Evolutionary conservation across 2,113 vertebrate species (phyloP).

Genomic region (Panthera leo): DNA sequence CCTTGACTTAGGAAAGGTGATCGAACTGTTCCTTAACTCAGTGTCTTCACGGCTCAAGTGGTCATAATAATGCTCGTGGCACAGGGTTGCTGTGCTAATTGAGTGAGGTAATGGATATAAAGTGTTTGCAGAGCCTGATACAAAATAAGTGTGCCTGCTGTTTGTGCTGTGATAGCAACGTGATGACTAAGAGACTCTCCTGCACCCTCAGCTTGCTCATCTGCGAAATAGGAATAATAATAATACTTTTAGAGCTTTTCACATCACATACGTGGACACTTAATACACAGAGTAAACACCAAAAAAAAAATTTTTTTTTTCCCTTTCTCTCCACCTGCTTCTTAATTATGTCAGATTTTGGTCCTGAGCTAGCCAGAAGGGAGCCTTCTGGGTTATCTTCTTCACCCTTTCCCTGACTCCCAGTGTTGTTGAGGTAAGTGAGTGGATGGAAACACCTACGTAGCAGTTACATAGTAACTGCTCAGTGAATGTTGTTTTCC

Average conservation of each 20-base stretch:
- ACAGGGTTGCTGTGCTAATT: not conserved
- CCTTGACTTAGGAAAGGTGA: not conserved
- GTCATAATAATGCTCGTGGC: not conserved
- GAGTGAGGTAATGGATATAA: not conserved
- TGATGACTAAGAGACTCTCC: not conserved
- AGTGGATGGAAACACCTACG: not conserved
- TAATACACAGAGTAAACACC: not conserved
- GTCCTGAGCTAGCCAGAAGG: not conserved
- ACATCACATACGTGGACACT: not conserved
- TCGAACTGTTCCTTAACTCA: not conserved
- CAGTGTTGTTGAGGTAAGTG: not conserved
- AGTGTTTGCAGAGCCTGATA: not conserved
- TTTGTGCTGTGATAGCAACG: not conserved
- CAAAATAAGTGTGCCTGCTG: not conserved
- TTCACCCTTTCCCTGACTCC: not conserved
- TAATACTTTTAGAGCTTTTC: not conserved
- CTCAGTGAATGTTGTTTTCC: not conserved
- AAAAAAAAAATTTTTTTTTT: not conserved
- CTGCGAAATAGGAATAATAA: not conserved
- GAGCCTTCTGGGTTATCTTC: not conserved
- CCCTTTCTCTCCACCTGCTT: not conserved
- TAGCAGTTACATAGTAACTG: not conserved
- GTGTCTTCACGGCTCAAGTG: not conserved
- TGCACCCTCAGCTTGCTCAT: not conserved
- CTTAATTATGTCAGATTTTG: not conserved